These are phyloP conservation scores for Eristalinus sepulchralis DNA, from an alignment of 2,888 invertebrate species.

Conservation along the genomic window DNA sequence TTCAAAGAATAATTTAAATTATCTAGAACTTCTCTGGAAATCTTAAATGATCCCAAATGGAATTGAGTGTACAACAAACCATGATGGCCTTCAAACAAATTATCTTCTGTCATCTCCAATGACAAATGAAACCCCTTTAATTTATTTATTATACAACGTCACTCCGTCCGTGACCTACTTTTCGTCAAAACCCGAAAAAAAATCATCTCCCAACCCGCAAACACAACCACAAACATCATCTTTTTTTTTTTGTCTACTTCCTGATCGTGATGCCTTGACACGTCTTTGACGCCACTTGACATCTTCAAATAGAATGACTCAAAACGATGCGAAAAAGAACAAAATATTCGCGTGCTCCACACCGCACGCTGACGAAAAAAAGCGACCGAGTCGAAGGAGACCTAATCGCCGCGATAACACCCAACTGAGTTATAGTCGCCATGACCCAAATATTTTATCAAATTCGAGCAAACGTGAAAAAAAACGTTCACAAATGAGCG, in stretches of 20 bases:
- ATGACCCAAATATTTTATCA: slow-evolving; percentile 43
- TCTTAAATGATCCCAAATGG: background rate
- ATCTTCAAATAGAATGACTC: background rate
- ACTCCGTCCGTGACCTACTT: background rate
- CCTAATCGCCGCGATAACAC: slow-evolving; percentile 13
- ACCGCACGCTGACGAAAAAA: background rate
- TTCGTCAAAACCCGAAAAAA: background rate
- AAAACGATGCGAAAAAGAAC: background rate
- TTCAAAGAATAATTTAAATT: too few species aligned
- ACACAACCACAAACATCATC: background rate
- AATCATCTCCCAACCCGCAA: background rate
- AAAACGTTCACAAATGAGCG: background rate
- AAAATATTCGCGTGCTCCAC: background rate
- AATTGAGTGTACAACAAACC: background rate
- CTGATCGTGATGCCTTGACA: background rate
- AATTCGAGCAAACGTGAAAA: slow-evolving; percentile 2
- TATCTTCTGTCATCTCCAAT: background rate
- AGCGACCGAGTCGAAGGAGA: background rate
- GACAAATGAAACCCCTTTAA: background rate
- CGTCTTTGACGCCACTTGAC: background rate
- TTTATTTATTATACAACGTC: background rate
- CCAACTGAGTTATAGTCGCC: slow-evolving; percentile 20
- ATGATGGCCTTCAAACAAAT: background rate
- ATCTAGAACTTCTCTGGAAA: too few species aligned
- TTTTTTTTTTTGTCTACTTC: background rate